Evolutionary conservation across 2,113 vertebrate species (phyloP).

Genomic region (Malurus alboscapulatus): DNA sequence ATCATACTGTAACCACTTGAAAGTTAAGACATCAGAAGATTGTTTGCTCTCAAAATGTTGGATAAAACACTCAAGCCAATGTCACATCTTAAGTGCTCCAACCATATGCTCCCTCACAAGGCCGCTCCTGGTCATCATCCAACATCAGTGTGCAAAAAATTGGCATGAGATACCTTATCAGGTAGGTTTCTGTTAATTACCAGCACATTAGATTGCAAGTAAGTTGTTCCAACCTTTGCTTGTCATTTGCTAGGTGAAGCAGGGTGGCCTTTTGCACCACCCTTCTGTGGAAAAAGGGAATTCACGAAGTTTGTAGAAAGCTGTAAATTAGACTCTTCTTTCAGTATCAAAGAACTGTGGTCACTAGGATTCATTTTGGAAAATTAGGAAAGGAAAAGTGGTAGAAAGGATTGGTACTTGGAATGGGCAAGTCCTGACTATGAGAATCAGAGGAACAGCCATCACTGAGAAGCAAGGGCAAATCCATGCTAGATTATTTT

Average conservation of each 20-base stretch:
- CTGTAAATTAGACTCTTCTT: background rate
- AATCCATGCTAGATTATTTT: background rate
- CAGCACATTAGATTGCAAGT: background rate
- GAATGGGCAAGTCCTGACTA: background rate
- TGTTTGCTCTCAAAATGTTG: background rate
- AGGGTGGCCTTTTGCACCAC: background rate
- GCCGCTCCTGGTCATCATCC: background rate
- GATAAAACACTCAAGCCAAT: background rate
- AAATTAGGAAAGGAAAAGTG: background rate
- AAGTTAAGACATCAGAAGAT: background rate
- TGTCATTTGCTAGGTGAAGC: background rate
- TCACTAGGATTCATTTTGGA: background rate
- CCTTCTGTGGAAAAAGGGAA: background rate
- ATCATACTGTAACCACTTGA: background rate
- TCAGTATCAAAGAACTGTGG: background rate
- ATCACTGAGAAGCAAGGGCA: background rate
- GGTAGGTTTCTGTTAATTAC: background rate
- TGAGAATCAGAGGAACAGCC: background rate
- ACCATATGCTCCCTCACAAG: background rate
- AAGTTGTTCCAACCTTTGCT: background rate
- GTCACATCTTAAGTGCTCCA: background rate
- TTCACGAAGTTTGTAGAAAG: background rate
- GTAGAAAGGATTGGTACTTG: background rate
- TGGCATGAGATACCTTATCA: background rate
- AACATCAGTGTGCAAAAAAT: background rate